Percentiles rank a stretch among this genome's conserved stretches.
Evolutionary conservation across 2,113 vertebrate genomes (phyloP).

Genomic region (Electrona antarctica): DNA sequence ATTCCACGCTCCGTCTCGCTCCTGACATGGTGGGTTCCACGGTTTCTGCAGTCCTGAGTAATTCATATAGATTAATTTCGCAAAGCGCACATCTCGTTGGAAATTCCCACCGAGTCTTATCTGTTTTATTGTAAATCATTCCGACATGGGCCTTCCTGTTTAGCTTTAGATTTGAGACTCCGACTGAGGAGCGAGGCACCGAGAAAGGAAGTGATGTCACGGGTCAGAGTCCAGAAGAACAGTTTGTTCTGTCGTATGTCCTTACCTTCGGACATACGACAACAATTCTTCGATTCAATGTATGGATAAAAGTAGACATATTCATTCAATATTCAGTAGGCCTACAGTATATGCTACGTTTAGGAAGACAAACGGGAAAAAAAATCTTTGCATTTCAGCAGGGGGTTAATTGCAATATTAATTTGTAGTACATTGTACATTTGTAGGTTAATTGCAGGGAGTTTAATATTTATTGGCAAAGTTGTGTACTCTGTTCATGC

Average conservation of each 20-base stretch:
- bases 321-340: neutral
- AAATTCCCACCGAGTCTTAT: conserved; percentile 30
- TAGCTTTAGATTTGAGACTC: conserved; percentile 47
- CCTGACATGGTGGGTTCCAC: conserved; percentile 24
- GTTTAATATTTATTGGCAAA: conserved; percentile 33
- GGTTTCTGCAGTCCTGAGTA: conserved; percentile 9
- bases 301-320: neutral
- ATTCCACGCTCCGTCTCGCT: conserved; percentile 21
- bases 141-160: conserved; percentile 63
- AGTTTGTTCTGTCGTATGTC: no score
- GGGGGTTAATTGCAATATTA: conserved; percentile 44
- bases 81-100: conserved; percentile 31
- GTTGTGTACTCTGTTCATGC: conserved; percentile 24
- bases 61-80: conserved; percentile 42
- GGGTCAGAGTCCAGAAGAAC: conserved; percentile 19
- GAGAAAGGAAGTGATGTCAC: conserved; percentile 30
- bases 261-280: no score
- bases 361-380: conserved; percentile 11
- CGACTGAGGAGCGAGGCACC: conserved; percentile 36
- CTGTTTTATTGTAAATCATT: conserved; percentile 58
- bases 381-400: conserved; percentile 33
- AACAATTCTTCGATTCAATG: no score
- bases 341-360: neutral
- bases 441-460: no score
- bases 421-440: neutral